phyloP scores from a whole-genome alignment of 1,140 invertebrate genomes.

The Octopus bimaculoides region DNA sequence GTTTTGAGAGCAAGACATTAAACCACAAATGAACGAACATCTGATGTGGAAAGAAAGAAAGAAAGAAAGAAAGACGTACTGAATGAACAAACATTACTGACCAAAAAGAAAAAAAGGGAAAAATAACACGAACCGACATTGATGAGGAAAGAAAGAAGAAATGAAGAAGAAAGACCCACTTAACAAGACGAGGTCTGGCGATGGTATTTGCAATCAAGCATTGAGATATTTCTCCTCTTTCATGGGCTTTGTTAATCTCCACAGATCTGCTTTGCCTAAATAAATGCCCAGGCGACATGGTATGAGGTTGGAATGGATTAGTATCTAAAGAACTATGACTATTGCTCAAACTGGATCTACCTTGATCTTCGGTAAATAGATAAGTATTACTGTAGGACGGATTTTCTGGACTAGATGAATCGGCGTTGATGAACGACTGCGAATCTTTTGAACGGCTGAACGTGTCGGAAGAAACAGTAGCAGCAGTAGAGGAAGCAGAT shows the following conservation, averaged over 20 bases:
- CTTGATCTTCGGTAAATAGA: background rate
- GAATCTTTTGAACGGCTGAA: too few species aligned
- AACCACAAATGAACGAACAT: too few species aligned
- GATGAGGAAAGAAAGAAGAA: background rate
- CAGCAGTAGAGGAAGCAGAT: too few species aligned
- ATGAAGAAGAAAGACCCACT: constrained; percentile 2
- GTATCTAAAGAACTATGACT: background rate
- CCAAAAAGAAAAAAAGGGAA: background rate
- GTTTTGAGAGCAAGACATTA: too few species aligned
- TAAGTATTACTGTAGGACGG: background rate
- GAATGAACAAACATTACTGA: background rate
- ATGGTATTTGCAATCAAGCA: constrained; percentile 9
- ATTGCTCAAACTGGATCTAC: background rate
- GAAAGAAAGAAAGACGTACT: background rate
- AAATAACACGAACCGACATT: background rate
- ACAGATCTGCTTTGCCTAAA: too few species aligned
- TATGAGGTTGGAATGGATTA: background rate
- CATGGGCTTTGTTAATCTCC: background rate
- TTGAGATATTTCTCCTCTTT: constrained; percentile 1
- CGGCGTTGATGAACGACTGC: too few species aligned
- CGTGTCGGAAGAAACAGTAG: too few species aligned
- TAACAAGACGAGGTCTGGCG: constrained; percentile 12
- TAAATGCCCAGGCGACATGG: too few species aligned
- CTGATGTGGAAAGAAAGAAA: background rate
- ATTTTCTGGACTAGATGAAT: too few species aligned